Base-by-base conservation (phyloP, 2,797 vertebrate genomes). In the Cebuella pygmaea region DNA sequence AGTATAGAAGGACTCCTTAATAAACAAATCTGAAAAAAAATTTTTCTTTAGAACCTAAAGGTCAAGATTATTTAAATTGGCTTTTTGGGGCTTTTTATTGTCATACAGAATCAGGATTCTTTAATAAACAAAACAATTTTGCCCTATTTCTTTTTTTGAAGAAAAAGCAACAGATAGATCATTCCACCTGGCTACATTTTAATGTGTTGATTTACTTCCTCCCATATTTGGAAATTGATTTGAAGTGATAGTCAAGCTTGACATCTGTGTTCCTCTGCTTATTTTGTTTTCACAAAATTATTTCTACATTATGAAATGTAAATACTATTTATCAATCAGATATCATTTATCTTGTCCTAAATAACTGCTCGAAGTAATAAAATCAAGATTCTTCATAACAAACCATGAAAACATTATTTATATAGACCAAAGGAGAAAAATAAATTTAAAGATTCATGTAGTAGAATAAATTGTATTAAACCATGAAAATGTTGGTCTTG, bases 381-480 rank as follows among this genome's bases (percentile, higher is more conserved):
- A 93, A 90, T 74, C 89, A 97, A 87, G 72, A 64, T 94, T 95
- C 74, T 95, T 97, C 88, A 88, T 97, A 90, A 93, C 19, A 94
- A 96, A 91, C 33, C 26, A 80, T 67, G 39, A 59, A 96, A 93
- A 85, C 52, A 87, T 87, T 75, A 72, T 78, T 86, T 30, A 41
- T 96, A 20, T 90, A 76, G 39, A 94, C 74, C 52, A 64, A 93
- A 75, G 22, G 72, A 26, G 46, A 48, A 74, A 75, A 90, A 83
- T 72, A 50, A 93, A 91, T 50, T 57, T 86, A 93, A 96, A 94
- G 88, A 11, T 87, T 59, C 4, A 61, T 72, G 57, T 95, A 46
- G 78, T 92, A 70, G 89, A 93, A 90, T 57, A 70, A 88, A 41
- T 74, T 48, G 50, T 59, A 93, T 33, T 80, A 89, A 87, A 96